phyloP scores from a whole-genome alignment of 2,113 vertebrate species.

The Malurus elegans region DNA sequence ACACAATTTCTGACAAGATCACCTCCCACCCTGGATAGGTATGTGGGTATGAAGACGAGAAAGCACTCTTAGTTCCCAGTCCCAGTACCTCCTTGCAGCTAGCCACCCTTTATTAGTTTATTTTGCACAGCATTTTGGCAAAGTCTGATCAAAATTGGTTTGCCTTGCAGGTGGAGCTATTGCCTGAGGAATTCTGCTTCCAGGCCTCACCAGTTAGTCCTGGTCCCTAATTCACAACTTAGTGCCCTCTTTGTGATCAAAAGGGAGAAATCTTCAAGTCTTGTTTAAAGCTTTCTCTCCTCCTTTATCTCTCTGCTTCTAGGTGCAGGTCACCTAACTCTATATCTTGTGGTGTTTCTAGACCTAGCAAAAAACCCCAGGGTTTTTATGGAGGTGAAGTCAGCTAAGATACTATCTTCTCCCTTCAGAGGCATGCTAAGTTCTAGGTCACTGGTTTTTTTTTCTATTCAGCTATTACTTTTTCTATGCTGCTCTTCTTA shows the following conservation, averaged over 20 bases:
- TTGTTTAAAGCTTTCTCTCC: neutral
- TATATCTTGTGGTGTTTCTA: neutral
- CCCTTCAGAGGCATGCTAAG: neutral
- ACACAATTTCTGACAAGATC: neutral
- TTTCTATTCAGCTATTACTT: neutral
- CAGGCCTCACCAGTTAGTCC: neutral
- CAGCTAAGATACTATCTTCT: neutral
- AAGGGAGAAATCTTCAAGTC: neutral
- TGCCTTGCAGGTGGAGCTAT: neutral
- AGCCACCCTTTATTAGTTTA: neutral
- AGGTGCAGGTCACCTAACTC: neutral
- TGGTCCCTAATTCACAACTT: neutral
- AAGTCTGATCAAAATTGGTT: neutral
- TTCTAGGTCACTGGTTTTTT: neutral
- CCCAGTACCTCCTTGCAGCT: neutral
- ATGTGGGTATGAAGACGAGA: neutral
- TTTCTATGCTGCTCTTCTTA: neutral
- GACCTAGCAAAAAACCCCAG: neutral
- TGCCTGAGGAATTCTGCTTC: neutral
- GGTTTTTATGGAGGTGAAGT: neutral
- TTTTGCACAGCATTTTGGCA: neutral
- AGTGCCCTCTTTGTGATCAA: neutral
- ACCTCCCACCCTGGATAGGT: neutral
- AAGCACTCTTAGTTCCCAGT: neutral
- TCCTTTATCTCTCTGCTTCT: neutral